These are phyloP conservation scores for Sthenelais limicola DNA, from an alignment of 2,888 invertebrate genomes.

Conservation along the genomic window DNA sequence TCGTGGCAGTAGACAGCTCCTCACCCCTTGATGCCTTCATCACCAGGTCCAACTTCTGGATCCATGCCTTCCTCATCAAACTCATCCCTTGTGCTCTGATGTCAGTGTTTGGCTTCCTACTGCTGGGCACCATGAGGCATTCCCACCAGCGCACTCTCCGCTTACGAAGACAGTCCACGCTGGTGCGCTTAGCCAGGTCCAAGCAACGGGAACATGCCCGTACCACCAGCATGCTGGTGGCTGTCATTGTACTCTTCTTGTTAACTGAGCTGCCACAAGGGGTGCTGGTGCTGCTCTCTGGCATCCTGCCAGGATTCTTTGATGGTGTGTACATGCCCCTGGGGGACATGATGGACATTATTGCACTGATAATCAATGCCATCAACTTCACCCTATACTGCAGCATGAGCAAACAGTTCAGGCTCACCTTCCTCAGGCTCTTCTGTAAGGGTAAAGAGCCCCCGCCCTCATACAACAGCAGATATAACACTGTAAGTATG, in stretches of 20 bases:
- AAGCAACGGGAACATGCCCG: conserved; percentile 75
- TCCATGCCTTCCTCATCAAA: conserved; percentile 93
- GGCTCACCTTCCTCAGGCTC: conserved; percentile 73
- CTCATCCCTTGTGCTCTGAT: conserved; percentile 90
- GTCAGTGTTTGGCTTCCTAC: conserved; percentile 77
- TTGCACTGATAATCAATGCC: conserved; percentile 91
- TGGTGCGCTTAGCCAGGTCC: neutral
- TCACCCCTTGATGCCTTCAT: conserved; percentile 26
- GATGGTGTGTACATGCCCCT: conserved; percentile 76
- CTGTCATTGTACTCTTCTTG: conserved; percentile 87
- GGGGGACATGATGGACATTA: conserved; percentile 88
- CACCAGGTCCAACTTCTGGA: conserved; percentile 73
- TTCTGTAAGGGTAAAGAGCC: conserved; percentile 40
- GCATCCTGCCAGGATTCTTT: conserved; percentile 53
- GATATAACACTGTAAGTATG: conserved; percentile 11
- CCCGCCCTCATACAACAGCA: neutral
- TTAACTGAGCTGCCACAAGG: conserved; percentile 92
- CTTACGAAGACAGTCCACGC: conserved; percentile 31
- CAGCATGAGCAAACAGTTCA: conserved; percentile 93
- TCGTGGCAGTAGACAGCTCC: conserved; percentile 3
- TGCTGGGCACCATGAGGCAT: conserved; percentile 55
- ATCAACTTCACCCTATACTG: conserved; percentile 95
- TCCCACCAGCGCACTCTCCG: conserved; percentile 41
- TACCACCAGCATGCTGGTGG: conserved; percentile 90
- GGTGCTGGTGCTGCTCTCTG: conserved; percentile 77